These are phyloP conservation scores for Leptinotarsa juncta DNA, from an alignment of 2,888 invertebrate species.

Conservation along the genomic window DNA sequence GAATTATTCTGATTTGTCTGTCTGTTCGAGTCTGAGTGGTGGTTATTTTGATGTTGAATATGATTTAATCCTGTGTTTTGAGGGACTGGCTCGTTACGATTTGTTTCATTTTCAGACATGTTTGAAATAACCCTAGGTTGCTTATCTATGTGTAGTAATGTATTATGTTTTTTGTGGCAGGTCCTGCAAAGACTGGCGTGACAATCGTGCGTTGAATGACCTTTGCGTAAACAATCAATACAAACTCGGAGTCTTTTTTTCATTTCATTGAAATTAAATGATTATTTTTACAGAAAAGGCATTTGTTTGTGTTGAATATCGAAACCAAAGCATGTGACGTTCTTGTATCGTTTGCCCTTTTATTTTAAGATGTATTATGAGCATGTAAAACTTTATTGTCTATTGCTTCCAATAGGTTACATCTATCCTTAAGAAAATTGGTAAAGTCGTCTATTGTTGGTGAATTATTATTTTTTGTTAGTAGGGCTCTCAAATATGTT, in stretches of 20 bases:
- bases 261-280: too few relatives aligned
- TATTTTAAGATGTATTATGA: background rate
- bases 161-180: constrained; percentile 23
- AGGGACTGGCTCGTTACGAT: too few relatives aligned
- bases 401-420: constrained; percentile 24
- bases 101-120: too few relatives aligned
- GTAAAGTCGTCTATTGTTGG: constrained; percentile 25
- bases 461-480: constrained; percentile 11
- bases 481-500: too few relatives aligned
- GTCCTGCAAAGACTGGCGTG: constrained; percentile 15
- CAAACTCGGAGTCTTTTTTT: too few relatives aligned
- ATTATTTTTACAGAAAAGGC: too few relatives aligned
- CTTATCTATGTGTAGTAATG: constrained; percentile 16
- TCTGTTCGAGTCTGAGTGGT: too few relatives aligned
- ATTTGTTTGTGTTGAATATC: too few relatives aligned
- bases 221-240: constrained; percentile 14
- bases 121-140: too few relatives aligned
- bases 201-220: constrained; percentile 13
- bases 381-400: constrained; percentile 20
- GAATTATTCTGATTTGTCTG: background rate
- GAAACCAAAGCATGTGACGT: background rate
- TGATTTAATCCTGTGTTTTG: too few relatives aligned
- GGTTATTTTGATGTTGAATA: too few relatives aligned
- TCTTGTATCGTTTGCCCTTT: background rate
- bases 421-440: constrained; percentile 14